phyloP scores from a whole-genome alignment of 2,797 vertebrate species.

The Bryconaethiops microstoma region DNA sequence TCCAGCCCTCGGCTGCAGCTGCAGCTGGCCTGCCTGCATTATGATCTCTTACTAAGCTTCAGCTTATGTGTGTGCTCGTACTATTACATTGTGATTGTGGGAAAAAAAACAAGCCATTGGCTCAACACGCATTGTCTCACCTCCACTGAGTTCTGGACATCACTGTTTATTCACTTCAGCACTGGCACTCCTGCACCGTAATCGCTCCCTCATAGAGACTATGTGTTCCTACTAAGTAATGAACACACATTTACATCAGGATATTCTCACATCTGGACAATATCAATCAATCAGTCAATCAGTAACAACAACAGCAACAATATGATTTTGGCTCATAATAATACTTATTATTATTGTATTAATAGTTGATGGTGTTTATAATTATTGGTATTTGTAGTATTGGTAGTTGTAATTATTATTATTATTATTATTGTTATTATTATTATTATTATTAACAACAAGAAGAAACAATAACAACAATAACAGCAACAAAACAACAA shows the following conservation, averaged over 20 bases:
- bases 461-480: no score
- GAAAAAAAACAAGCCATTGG: constrained; percentile 4
- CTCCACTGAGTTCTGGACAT: background rate
- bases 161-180: constrained; percentile 36
- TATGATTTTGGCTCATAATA: no score
- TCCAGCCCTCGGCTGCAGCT: constrained; percentile 34
- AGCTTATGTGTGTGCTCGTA: constrained; percentile 21
- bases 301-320: background rate
- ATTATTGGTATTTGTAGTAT: no score
- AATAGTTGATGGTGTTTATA: no score
- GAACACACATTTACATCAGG: background rate
- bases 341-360: no score
- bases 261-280: background rate
- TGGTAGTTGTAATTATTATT: no score
- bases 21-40: constrained; percentile 33
- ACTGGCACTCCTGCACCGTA: constrained; percentile 2
- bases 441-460: no score
- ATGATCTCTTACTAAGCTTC: constrained; percentile 18
- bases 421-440: no score
- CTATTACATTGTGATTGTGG: constrained; percentile 12
- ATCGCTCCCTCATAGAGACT: constrained; percentile 32
- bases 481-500: no score
- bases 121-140: constrained; percentile 19
- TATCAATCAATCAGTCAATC: background rate
- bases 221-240: background rate